phyloP scores from a whole-genome alignment of 2,797 vertebrate species.

The Myotis vivesi region DNA sequence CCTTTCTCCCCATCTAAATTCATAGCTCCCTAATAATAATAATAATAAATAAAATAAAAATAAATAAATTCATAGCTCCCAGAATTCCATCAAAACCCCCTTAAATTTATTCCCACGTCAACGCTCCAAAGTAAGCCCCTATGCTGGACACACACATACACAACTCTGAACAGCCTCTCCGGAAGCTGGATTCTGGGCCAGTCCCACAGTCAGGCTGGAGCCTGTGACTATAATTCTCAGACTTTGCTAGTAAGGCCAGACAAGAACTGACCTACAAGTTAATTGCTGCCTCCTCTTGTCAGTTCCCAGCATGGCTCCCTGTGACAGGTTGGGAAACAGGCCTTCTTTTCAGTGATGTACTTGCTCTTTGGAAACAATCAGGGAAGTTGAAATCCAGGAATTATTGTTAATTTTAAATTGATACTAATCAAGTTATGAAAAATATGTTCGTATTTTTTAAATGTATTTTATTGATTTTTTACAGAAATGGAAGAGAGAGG shows the following conservation, averaged over 20 bases:
- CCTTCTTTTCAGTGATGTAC: neutral
- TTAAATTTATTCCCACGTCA: neutral
- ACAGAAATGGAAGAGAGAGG: too few species aligned
- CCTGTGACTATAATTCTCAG: neutral
- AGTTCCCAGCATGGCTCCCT: neutral
- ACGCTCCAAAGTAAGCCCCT: neutral
- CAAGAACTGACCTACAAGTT: neutral
- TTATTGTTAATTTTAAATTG: neutral
- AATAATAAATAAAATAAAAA: too few species aligned
- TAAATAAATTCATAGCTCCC: neutral
- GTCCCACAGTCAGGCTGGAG: neutral
- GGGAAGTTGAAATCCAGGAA: neutral
- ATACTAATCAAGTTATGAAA: neutral
- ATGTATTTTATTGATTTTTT: too few species aligned
- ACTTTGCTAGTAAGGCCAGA: neutral
- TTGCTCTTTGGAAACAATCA: neutral
- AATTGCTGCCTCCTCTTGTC: neutral
- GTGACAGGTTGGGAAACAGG: neutral
- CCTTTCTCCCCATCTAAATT: neutral
- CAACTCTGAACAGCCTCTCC: neutral
- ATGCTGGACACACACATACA: neutral
- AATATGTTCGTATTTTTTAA: too few species aligned
- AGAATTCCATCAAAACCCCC: neutral
- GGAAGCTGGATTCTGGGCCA: neutral
- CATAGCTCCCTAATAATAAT: neutral